Conservation (phyloP, 2,888 invertebrate species). For the Amphimallon solstitiale region DNA sequence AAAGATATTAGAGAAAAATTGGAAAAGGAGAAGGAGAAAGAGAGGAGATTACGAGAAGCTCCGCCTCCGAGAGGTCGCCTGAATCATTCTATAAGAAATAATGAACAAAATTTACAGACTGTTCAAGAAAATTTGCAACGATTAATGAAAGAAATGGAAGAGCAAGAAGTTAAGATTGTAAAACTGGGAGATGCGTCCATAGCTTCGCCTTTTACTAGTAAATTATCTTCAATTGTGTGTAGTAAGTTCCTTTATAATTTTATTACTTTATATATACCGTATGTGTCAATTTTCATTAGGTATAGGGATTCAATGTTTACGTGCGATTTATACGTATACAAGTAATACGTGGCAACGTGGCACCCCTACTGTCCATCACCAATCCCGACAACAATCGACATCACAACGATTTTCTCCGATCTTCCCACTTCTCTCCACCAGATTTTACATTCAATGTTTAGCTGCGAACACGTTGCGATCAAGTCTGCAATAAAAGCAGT, state of each 20-base stretch:
- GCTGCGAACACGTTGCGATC: no score
- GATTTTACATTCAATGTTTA: no score
- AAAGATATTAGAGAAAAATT: slow-evolving; percentile 48
- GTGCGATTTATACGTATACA: no score
- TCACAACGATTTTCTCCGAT: no score
- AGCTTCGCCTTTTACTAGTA: slow-evolving; percentile 98
- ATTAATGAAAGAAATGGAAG: slow-evolving; percentile 86
- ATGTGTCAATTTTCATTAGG: no score
- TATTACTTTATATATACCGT: no score
- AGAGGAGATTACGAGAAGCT: slow-evolving; percentile 43
- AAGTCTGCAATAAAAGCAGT: no score
- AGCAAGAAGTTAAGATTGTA: slow-evolving; percentile 89
- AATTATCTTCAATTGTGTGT: slow-evolving; percentile 93
- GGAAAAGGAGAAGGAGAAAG: slow-evolving; percentile 52
- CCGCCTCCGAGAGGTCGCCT: slow-evolving; percentile 51
- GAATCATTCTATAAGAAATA: slow-evolving; percentile 46
- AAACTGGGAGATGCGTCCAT: slow-evolving; percentile 98
- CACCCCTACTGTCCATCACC: no score
- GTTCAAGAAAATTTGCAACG: slow-evolving; percentile 65
- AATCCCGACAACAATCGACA: no score
- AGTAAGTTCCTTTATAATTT: slow-evolving; percentile 72
- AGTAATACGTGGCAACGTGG: no score
- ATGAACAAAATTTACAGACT: slow-evolving; percentile 56
- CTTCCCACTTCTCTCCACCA: no score
- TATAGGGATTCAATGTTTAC: no score